phyloP scores from a whole-genome alignment of 2,888 invertebrate species.

The Napeogenes sylphis region DNA sequence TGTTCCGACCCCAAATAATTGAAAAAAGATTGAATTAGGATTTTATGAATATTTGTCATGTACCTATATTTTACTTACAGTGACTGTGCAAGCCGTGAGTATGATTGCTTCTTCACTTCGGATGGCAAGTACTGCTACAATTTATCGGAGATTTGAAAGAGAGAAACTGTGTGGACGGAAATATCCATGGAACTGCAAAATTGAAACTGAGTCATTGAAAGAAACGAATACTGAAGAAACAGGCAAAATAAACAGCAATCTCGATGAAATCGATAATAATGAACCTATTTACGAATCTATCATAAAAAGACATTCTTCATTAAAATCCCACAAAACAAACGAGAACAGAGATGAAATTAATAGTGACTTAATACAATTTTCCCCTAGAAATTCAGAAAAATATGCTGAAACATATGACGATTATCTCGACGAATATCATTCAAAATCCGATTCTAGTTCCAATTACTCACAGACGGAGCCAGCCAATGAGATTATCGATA shows the following conservation, averaged over 20 bases:
- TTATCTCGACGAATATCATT: constrained; percentile 34
- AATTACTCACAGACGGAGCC: constrained; percentile 51
- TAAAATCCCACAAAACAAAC: constrained; percentile 34
- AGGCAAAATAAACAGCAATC: constrained; percentile 29
- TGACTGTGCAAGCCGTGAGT: constrained; percentile 81
- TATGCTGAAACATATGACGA: constrained; percentile 49
- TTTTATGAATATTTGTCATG: not conserved
- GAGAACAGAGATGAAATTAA: constrained; percentile 36
- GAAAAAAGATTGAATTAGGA: too few species aligned
- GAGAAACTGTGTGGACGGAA: constrained; percentile 84
- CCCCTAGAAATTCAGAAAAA: constrained; percentile 46
- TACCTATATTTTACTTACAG: constrained; percentile 61
- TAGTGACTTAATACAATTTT: constrained; percentile 65
- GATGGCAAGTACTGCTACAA: constrained; percentile 83
- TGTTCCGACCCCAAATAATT: too few species aligned
- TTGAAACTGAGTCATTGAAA: constrained; percentile 27
- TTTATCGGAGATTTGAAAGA: constrained; percentile 87
- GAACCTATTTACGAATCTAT: constrained; percentile 53
- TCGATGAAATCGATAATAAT: constrained; percentile 32
- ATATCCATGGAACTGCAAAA: constrained; percentile 82
- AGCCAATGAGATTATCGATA: constrained; percentile 40
- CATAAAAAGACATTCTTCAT: constrained; percentile 40
- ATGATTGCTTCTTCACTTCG: constrained; percentile 82
- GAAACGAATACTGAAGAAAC: constrained; percentile 50
- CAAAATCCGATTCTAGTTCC: constrained; percentile 55